Evolutionary conservation across 1,140 invertebrate species (phyloP).

Genomic region (Penaeus chinensis): DNA sequence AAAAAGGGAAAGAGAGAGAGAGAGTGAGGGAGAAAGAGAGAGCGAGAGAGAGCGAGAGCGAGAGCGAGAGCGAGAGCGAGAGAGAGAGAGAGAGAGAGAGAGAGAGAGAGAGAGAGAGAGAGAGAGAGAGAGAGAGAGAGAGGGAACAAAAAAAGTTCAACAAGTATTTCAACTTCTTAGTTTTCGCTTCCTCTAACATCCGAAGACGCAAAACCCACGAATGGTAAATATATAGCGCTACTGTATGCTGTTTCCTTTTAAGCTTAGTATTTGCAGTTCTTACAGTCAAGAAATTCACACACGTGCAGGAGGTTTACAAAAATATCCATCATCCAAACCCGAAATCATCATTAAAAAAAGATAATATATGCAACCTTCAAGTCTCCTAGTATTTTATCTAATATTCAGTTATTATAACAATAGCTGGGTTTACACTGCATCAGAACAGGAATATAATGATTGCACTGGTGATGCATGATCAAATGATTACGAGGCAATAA

Average conservation of each 20-base stretch:
- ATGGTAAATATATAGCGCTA: too few species aligned
- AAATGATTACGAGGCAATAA: conserved; percentile 20
- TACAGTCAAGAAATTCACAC: too few species aligned
- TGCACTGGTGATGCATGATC: background rate
- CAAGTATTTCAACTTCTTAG: conserved; percentile 11
- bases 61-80: too few species aligned
- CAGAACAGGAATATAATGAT: conserved; percentile 23
- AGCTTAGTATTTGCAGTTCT: too few species aligned
- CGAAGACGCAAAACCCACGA: background rate
- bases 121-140: background rate
- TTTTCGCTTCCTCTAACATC: background rate
- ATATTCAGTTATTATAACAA: conserved; percentile 16
- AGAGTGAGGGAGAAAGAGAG: too few species aligned
- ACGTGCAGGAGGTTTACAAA: too few species aligned
- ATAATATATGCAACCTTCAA: conserved; percentile 17
- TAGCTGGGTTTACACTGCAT: conserved; percentile 22
- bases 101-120: background rate
- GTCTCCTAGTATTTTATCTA: conserved; percentile 12
- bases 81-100: too few species aligned
- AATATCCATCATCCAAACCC: too few species aligned
- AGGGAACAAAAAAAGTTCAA: background rate
- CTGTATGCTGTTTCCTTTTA: too few species aligned
- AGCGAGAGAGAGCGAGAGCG: too few species aligned
- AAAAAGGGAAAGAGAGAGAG: too few species aligned
- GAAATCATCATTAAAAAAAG: background rate